Conservation (phyloP, 2,888 invertebrate species). For the Biston betularia region DNA sequence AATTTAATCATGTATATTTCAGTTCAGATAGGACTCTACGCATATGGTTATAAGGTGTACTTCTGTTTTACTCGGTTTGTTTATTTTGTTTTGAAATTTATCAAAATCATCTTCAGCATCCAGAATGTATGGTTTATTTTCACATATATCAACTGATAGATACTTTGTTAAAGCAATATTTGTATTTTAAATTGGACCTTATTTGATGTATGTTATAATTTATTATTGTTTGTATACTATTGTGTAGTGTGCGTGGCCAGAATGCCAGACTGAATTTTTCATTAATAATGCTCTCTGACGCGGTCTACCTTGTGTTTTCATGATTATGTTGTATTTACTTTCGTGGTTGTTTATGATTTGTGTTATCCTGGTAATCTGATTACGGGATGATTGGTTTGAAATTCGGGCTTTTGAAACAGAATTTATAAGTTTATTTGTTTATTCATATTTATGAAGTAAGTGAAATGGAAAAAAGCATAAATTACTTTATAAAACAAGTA, state of each 20-base stretch:
- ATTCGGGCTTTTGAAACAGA: slow-evolving; percentile 14
- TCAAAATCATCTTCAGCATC: slow-evolving; percentile 21
- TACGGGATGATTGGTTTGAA: slow-evolving; percentile 24
- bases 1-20: slow-evolving; percentile 19
- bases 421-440: slow-evolving; percentile 12
- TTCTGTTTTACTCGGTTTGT: slow-evolving; percentile 36
- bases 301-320: slow-evolving; percentile 26
- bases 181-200: neutral
- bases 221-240: slow-evolving; percentile 6
- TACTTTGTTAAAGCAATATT: slow-evolving; percentile 3
- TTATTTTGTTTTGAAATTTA: slow-evolving; percentile 26
- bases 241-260: slow-evolving; percentile 52
- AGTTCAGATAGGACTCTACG: slow-evolving; percentile 45
- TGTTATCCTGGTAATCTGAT: slow-evolving; percentile 38
- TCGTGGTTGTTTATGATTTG: slow-evolving; percentile 31
- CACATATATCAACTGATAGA: slow-evolving; percentile 8
- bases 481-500: neutral
- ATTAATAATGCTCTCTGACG: slow-evolving; percentile 57
- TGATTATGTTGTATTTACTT: slow-evolving; percentile 27
- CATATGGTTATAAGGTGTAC: slow-evolving; percentile 40
- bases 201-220: neutral
- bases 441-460: slow-evolving; percentile 17
- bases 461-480: neutral
- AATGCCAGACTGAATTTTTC: slow-evolving; percentile 71
- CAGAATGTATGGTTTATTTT: slow-evolving; percentile 17